These are phyloP conservation scores for Scaptomyza flava DNA, from an alignment of 2,888 invertebrate genomes.

Conservation along the genomic window DNA sequence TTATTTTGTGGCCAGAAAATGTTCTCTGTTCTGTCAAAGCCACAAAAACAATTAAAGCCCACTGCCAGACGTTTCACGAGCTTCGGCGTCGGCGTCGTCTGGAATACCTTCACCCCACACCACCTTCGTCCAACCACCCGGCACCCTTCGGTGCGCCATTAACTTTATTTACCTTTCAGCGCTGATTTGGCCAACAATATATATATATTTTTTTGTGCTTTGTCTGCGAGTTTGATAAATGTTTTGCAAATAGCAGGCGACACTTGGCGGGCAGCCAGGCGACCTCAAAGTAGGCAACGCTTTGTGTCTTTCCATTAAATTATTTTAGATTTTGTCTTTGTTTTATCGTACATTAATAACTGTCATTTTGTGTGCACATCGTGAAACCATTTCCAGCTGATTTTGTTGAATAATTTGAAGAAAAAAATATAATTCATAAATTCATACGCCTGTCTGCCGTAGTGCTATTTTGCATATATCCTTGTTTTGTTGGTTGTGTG, in stretches of 20 bases:
- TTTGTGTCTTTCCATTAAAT: constrained; percentile 8
- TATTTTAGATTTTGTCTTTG: constrained; percentile 24
- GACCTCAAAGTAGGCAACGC: constrained; percentile 60
- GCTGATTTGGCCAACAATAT: constrained; percentile 60
- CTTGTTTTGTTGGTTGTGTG: neutral
- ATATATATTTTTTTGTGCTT: constrained; percentile 6
- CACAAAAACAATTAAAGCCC: constrained; percentile 70
- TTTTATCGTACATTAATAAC: constrained; percentile 65
- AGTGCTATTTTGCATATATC: constrained; percentile 36
- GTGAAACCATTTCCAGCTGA: constrained; percentile 29
- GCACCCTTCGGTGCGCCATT: constrained; percentile 31
- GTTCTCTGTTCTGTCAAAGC: constrained; percentile 52
- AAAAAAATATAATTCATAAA: constrained; percentile 22
- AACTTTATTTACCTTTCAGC: constrained; percentile 64
- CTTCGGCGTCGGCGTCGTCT: constrained; percentile 33
- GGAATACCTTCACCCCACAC: constrained; percentile 3
- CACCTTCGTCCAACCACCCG: neutral
- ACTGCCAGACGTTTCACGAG: constrained; percentile 63
- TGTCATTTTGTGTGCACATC: constrained; percentile 57
- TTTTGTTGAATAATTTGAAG: constrained; percentile 47
- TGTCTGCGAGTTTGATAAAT: constrained; percentile 64
- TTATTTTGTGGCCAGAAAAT: constrained; percentile 68
- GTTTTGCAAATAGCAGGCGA: constrained; percentile 69
- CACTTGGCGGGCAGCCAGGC: constrained; percentile 69
- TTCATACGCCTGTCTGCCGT: constrained; percentile 28